Base-by-base conservation (phyloP, 2,113 vertebrate genomes). In the Fukomys damarensis region DNA sequence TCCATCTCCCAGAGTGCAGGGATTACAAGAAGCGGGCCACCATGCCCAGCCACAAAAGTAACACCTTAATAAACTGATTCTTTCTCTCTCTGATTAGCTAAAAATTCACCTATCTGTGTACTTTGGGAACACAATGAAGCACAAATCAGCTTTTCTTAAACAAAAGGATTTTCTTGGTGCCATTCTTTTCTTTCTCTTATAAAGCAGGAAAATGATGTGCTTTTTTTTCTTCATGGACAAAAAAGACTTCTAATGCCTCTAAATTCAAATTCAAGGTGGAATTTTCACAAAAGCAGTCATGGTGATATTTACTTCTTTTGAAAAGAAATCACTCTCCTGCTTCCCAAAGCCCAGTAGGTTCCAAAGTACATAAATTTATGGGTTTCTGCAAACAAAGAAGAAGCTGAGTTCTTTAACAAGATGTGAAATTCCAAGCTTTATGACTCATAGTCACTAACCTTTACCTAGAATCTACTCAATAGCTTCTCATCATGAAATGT, bases 391-490 rank as follows among this genome's bases (percentile, higher is more conserved):
- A 96, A 81, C 30, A 95, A 81, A 30, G 76, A 95, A 61, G 88
- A 95, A 94, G 41, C 35, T 41, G 90, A 80, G 72, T 87, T 84
- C 61, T 95, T 96, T 93, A 92, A 94, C 89, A 94, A 96, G 89
- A 96, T 96, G 85, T 94, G 86, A 96, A 97, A 97, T 96, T 96
- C 91, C 94, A 94, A 91, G 66, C 28, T 96, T 94, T 96, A 95
- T 94, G 94, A 92, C 38, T 94, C 28, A 0, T 94, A 66, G n/a
- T 94, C 77, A 86, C 66, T 79, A 80, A 66, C 12, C 49, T 94
- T 97, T 95, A 95, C 63, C 88, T 30, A 91, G 61, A 93, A 90
- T 94, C 59, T 46, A 93, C 38, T 83, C 65, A 79, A 46, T 20
- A 54, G 46, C 68, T 59, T 87, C 80, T 74, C 61, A 58, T 90